phyloP scores from a whole-genome alignment of 2,888 invertebrate species.

The Melanophora roralis region DNA sequence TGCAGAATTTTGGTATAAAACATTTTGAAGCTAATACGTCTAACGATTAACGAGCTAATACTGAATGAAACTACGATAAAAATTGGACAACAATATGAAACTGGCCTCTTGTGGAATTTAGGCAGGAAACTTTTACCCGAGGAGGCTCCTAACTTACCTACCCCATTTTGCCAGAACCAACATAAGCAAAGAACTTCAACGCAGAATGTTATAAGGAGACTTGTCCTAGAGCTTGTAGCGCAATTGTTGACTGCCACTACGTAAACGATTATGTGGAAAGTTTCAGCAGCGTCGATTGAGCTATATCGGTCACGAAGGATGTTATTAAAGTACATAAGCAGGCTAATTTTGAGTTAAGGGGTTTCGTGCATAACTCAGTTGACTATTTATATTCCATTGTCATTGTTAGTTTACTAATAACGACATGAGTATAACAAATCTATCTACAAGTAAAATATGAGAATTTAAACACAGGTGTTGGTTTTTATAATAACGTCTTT shows the following conservation, averaged over 20 bases:
- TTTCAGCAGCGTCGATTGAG: conserved; percentile 49
- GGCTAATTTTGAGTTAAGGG: conserved; percentile 51
- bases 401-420: neutral
- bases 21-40: conserved; percentile 3
- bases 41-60: conserved; percentile 25
- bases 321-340: conserved; percentile 47
- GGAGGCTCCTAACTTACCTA: neutral
- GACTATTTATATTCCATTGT: neutral
- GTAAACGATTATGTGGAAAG: conserved; percentile 48
- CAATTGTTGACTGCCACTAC: no score
- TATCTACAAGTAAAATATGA: conserved; percentile 13
- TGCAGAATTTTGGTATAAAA: conserved; percentile 36
- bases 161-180: conserved; percentile 38
- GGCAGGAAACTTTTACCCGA: conserved; percentile 18
- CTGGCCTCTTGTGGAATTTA: conserved; percentile 37
- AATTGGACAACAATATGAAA: conserved; percentile 14
- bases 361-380: conserved; percentile 48
- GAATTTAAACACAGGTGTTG: no score
- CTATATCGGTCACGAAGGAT: conserved; percentile 40
- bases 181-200: conserved; percentile 24
- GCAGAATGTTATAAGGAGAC: no score
- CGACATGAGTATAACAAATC: conserved; percentile 3
- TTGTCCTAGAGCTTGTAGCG: no score
- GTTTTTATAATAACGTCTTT: no score
- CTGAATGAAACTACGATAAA: conserved; percentile 17